Base-by-base conservation (phyloP, 2,888 invertebrate species). In the Drosophila paracracens region DNA sequence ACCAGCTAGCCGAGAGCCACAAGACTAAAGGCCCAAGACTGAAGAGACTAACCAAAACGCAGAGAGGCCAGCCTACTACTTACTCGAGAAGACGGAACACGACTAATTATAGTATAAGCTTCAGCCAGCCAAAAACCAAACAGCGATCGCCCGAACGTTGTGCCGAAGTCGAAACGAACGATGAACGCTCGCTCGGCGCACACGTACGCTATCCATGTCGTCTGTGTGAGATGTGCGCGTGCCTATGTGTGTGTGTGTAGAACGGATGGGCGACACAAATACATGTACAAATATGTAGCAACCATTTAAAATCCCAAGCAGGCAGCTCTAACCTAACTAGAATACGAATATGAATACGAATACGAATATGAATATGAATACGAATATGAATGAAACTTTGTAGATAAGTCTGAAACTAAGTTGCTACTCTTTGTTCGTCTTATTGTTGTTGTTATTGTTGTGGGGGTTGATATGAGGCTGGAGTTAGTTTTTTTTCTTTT, bases 31-130 rank as follows among this genome's bases (percentile, higher is more conserved):
- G 38, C 38, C n/a, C 29, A 29, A 57, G 29, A 21, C 16, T 43
- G n/a, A 72, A 72, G 65, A 64, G 21, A 46, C 46, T 46, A 46
- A 46, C 16, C 25, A 25, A 72, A 74, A 72, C 79, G 74, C 57
- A 61, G 71, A 74, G 76, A 71, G 67, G 70, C 81, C 90, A 91
- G 90, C 87, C 92, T 86, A 93, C 92, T 86, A 93, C 92, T 92
- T 92, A 93, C 93, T 92, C 91, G 91, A 89, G 91, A 91, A 91
- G 93, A 90, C 92, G 91, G 90, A 92, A 92, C 91, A 91, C 92
- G 90, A 93, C 93, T 93, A 92, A 92, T 91, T 91, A 91, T 92
- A 91, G 87, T 91, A 89, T 92, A 91, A 92, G 87, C 86, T 92
- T 82, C 88, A 92, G 84, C 79, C 83, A 83, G 81, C 85, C 86